A percentile compares a stretch with the other conserved stretches of the same genome.
Conservation (phyloP, 92 coral and sea anemone species). For the Epizoanthus ramosus region DNA sequence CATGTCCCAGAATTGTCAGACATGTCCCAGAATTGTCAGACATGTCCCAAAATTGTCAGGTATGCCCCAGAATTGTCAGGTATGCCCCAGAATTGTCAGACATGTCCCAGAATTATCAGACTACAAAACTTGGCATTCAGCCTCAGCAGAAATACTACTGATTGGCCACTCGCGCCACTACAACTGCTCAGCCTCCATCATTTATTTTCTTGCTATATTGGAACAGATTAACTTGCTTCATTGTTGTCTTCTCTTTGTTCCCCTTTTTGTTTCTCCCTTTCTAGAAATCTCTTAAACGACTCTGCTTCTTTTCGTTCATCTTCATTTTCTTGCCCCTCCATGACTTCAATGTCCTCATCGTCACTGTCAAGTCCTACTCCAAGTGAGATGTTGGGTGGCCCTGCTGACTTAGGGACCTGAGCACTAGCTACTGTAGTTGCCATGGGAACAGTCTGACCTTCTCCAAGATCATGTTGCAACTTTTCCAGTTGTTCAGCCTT, state of each 20-base stretch:
- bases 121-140: no score
- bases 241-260: conserved; percentile 33
- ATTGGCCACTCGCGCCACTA: no score
- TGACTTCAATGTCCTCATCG: conserved; percentile 62
- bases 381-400: conserved; percentile 59
- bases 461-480: conserved; percentile 82
- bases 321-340: conserved; percentile 58
- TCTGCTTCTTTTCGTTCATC: conserved; percentile 85
- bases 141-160: no score
- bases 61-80: no score
- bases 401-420: conserved; percentile 41
- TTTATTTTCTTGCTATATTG: neutral
- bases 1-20: no score
- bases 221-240: neutral
- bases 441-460: conserved; percentile 84
- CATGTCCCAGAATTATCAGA: no score
- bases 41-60: no score
- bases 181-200: no score
- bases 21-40: no score
- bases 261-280: conserved; percentile 50
- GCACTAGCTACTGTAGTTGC: conserved; percentile 45
- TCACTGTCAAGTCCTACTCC: conserved; percentile 79
- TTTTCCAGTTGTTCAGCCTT: conserved; percentile 76
- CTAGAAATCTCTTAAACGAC: conserved; percentile 86
- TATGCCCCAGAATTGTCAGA: no score